Base-by-base conservation (phyloP, 2,888 invertebrate species). In the Archips xylosteana region DNA sequence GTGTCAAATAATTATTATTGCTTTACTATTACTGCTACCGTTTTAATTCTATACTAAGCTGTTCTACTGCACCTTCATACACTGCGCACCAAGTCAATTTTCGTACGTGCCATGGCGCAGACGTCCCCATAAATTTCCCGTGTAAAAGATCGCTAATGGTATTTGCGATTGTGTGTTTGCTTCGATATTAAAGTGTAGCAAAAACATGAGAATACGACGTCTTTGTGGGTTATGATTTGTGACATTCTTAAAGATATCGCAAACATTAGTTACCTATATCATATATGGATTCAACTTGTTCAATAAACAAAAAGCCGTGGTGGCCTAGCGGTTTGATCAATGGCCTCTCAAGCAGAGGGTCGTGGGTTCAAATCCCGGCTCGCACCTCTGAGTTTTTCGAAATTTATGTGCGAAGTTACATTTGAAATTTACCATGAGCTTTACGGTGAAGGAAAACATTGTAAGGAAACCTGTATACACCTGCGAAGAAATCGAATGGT, bases 141-240 rank as follows among this genome's bases (percentile, higher is more conserved):
- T 87, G 88, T 87, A 90, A 89, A 90, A 91, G 88, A 86, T 85
- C 82, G 85, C 89, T 93, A 93, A 92, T 92, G 91, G 90, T 84
- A 84, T 87, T 85, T 87, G 83, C 85, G 81, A 85, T 87, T 87
- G 85, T 85, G 76, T 79, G 76, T 80, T 80, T 74, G 75, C 76
- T 77, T 80, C 81, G 83, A 83, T 85, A 86, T 85, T 85, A 84
- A 86, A 83, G 83, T 85, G 87, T 84, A 78, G 82, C 80, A 64
- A 76, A 71, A 57, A 74, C 49, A 74, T 65, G 60, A 59, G 63
- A 70, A 70, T 65, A 69, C 60, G 54, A 39, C 34, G 69, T 42
- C 60, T 47, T 67, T 57, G 42, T 42, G 36, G n/a, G 45, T 15
- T 49, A 69, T 70, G 65, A 74, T 74, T 69, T 74, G 64, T 74